Percentiles rank a stretch among this genome's conserved stretches.
phyloP scores from a whole-genome alignment of 1,140 invertebrate genomes.

The Contarinia nasturtii region DNA sequence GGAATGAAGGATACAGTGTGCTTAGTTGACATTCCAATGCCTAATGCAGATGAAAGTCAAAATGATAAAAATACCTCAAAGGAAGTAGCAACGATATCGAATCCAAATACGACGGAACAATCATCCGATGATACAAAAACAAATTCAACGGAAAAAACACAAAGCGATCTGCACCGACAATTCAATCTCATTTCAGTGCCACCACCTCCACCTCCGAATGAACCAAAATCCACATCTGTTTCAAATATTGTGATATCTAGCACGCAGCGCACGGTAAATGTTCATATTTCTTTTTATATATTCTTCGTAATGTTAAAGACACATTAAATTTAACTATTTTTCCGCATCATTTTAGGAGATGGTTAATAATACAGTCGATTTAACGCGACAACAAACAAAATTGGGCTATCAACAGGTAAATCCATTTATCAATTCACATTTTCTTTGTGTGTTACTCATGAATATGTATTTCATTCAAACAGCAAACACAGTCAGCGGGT shows the following conservation, averaged over 20 bases:
- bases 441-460: too few relatives aligned
- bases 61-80: conserved; percentile 7
- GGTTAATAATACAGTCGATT: background rate
- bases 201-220: background rate
- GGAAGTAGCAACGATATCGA: background rate
- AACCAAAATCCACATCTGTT: conserved; percentile 22
- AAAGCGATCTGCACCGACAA: background rate
- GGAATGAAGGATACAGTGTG: background rate
- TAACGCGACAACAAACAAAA: background rate
- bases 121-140: background rate
- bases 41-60: conserved; percentile 12
- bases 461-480: too few relatives aligned
- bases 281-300: conserved; percentile 15
- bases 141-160: background rate
- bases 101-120: background rate
- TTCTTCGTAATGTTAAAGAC: conserved; percentile 14
- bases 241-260: conserved; percentile 22
- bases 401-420: too few relatives aligned
- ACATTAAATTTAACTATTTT: too few relatives aligned
- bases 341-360: background rate
- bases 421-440: too few relatives aligned
- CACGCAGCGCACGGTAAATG: too few relatives aligned
- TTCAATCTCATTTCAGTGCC: conserved; percentile 1
- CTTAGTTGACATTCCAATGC: conserved; percentile 38
- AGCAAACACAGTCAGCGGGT: background rate